Conservation (phyloP, 1,140 invertebrate species). For the Brachystomella parvula region DNA sequence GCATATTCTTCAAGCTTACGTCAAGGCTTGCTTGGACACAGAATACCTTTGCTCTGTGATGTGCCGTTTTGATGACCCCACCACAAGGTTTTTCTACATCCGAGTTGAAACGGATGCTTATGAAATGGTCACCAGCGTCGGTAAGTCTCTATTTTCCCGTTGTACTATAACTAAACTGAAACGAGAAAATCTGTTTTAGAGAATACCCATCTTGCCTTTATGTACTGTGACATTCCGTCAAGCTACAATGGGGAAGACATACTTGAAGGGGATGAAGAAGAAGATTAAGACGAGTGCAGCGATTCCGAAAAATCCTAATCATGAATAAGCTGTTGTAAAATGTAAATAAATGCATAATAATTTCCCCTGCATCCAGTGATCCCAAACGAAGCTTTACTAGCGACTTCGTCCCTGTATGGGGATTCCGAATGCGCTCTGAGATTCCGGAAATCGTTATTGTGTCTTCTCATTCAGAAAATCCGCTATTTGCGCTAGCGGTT, state of each 20-base stretch:
- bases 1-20: background rate
- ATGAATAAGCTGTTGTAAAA: too few species aligned
- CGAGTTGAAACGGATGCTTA: conserved; percentile 4
- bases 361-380: too few species aligned
- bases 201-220: conserved; percentile 3
- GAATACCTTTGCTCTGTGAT: conserved; percentile 10
- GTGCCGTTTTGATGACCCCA: background rate
- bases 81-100: background rate
- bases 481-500: too few species aligned
- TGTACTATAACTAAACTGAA: background rate
- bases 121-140: conserved; percentile 11
- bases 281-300: too few species aligned
- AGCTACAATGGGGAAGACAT: background rate
- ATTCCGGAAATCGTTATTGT: too few species aligned
- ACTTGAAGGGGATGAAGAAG: background rate
- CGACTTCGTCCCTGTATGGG: too few species aligned
- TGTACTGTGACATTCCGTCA: background rate
- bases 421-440: too few species aligned
- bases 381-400: too few species aligned
- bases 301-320: too few species aligned
- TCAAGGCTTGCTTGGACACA: background rate
- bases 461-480: too few species aligned
- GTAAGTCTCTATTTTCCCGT: background rate
- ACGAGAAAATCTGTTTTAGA: background rate
- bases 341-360: too few species aligned